phyloP scores from a whole-genome alignment of 2,113 vertebrate genomes.

The Zosterops pallidus region DNA sequence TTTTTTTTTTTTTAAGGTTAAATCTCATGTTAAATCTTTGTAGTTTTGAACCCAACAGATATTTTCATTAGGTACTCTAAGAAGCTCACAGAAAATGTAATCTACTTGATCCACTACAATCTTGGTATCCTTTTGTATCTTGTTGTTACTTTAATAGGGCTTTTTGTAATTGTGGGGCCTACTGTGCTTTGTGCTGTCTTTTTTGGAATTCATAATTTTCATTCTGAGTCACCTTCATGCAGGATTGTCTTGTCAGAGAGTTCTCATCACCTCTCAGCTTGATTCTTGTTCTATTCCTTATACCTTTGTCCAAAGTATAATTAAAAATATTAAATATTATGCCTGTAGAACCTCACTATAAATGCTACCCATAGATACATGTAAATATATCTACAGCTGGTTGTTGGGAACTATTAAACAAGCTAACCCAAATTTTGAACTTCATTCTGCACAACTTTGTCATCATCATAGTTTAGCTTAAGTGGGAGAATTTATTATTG shows the following conservation, averaged over 20 bases:
- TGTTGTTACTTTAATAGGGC: background rate
- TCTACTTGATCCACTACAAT: background rate
- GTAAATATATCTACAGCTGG: background rate
- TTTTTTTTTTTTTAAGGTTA: background rate
- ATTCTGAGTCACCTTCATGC: background rate
- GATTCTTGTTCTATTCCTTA: background rate
- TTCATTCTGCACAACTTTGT: background rate
- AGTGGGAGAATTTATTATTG: background rate
- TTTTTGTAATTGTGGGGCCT: accelerated
- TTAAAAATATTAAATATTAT: background rate
- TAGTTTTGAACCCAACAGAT: background rate
- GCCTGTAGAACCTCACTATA: background rate
- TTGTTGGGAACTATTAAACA: background rate
- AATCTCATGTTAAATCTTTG: background rate
- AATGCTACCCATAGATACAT: background rate
- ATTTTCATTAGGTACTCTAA: background rate
- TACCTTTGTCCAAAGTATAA: background rate
- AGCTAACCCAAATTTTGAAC: background rate
- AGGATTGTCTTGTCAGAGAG: background rate
- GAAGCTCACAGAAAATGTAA: background rate
- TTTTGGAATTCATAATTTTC: background rate
- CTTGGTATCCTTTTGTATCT: background rate
- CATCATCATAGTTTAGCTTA: background rate
- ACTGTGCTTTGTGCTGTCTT: background rate
- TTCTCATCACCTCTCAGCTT: background rate